A percentile compares a stretch with the other conserved stretches of the same genome.
phyloP scores from a whole-genome alignment of 2,113 vertebrate species.

The Actinemys pallida region DNA sequence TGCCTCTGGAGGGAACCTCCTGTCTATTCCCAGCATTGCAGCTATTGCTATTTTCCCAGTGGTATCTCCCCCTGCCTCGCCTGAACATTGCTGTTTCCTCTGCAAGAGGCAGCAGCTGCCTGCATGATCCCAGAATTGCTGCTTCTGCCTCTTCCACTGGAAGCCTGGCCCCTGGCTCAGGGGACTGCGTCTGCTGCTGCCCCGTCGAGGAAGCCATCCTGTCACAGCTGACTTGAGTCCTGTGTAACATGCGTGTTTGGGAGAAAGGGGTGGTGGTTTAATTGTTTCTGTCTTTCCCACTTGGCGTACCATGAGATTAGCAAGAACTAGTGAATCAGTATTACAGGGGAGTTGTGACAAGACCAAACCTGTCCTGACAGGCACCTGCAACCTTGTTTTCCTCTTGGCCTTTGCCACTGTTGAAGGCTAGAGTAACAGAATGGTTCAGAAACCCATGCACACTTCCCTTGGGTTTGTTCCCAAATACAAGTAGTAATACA shows the following conservation, averaged over 20 bases:
- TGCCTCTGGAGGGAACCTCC: neutral
- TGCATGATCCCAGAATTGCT: neutral
- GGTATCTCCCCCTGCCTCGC: neutral
- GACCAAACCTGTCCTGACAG: constrained; percentile 63
- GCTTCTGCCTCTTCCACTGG: neutral
- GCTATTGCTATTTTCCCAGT: neutral
- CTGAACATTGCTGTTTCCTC: neutral
- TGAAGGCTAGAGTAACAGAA: constrained; percentile 59
- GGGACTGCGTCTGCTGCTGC: neutral
- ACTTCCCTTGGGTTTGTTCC: constrained; percentile 15
- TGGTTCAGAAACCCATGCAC: constrained; percentile 19
- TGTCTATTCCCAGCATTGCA: neutral
- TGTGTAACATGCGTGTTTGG: constrained; percentile 27
- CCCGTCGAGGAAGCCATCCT: neutral
- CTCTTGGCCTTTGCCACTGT: constrained; percentile 52
- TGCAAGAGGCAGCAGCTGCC: neutral
- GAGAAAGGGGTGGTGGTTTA: constrained; percentile 41
- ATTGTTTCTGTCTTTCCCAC: constrained; percentile 40
- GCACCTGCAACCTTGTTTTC: constrained; percentile 58
- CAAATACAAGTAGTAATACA: neutral
- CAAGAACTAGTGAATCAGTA: constrained; percentile 65
- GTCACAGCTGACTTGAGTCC: neutral
- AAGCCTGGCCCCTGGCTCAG: neutral
- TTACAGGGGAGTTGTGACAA: constrained; percentile 29
- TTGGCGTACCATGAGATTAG: constrained; percentile 65